Percentiles rank a stretch among this genome's conserved stretches.
Conservation (phyloP, 2,797 vertebrate species). For the Phylloscopus collybita region DNA sequence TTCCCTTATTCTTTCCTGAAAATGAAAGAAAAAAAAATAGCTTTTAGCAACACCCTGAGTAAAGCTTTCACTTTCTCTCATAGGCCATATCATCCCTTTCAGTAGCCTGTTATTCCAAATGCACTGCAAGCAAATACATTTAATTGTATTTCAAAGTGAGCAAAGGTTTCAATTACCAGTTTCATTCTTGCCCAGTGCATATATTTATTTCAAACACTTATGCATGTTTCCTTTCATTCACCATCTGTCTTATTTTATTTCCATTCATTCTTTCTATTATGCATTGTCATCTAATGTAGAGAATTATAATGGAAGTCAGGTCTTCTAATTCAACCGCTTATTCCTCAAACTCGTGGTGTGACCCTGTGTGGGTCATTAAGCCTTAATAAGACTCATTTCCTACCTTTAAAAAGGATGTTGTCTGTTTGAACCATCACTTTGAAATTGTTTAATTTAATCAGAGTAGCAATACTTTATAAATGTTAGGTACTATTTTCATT, state of each 20-base stretch:
- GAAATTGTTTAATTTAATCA: not conserved
- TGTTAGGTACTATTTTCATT: slow-evolving; percentile 6
- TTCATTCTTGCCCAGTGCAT: slow-evolving; percentile 32
- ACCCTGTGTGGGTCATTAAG: not conserved
- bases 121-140: slow-evolving; percentile 21
- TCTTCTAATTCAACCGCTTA: not conserved
- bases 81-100: slow-evolving; percentile 19
- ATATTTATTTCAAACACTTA: slow-evolving; percentile 52
- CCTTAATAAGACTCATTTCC: not conserved
- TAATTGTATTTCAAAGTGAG: slow-evolving; percentile 48
- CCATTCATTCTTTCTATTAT: slow-evolving; percentile 19
- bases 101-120: slow-evolving; percentile 28
- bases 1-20: slow-evolving; percentile 47
- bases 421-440: not conserved
- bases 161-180: slow-evolving; percentile 49
- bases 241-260: slow-evolving; percentile 50
- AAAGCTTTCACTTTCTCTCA: slow-evolving; percentile 45
- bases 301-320: not conserved
- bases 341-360: not conserved
- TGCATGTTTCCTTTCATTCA: slow-evolving; percentile 14
- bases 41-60: slow-evolving; percentile 23
- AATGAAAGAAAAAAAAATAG: slow-evolving; percentile 43
- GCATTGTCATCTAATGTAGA: slow-evolving; percentile 1
- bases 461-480: not conserved
- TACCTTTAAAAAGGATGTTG: not conserved